Base-by-base conservation (phyloP, 2,797 vertebrate species). In the Myotis planiceps region DNA sequence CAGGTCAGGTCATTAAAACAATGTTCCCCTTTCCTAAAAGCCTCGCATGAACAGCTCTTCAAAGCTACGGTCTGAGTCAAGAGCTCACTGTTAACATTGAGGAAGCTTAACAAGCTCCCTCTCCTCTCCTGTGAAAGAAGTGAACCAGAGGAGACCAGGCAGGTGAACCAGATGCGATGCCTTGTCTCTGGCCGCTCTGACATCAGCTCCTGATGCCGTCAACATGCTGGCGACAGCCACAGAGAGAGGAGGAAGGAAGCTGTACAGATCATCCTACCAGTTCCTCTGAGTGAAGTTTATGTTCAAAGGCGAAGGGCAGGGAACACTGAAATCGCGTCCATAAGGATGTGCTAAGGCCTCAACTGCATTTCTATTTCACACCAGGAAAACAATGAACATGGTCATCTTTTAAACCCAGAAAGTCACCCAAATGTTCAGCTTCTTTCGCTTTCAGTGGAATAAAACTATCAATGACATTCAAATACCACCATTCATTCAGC, bases 1-100 rank as follows among this genome's bases (percentile, higher is more conserved):
- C 78, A 96, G 53, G 72, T 23, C 85, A 81, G 74, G 68, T 92
- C 95, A 87, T 97, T 96, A 97, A 92, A 92, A 86, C 69, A 93
- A 97, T 90, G 92, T 96, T 84, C 78, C 79, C 47, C 60, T 83
- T 90, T 88, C 69, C 80, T 65, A 79, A 86, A 84, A 88, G 79
- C 53, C 75, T 72, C 47, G 21, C n/a, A 34, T 12, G 55, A 92
- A 69, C 37, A 94, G 83, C 45, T 79, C 94, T 97, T 94, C 72
- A 87, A 97, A 96, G 76, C 37, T 16, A 95, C 92, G 66, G 69
- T 37, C 19, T 45, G 55, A 69, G 82, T 91, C 45, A 37, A 72
- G 65, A 92, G 42, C 90, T 55, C 93, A 69, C 9, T 51, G 63
- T 13, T 89, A 92, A 79, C 55, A 72, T 12, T 68, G 85, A 88